Base-by-base conservation (phyloP, 2,888 invertebrate genomes). In the Nebria salina region DNA sequence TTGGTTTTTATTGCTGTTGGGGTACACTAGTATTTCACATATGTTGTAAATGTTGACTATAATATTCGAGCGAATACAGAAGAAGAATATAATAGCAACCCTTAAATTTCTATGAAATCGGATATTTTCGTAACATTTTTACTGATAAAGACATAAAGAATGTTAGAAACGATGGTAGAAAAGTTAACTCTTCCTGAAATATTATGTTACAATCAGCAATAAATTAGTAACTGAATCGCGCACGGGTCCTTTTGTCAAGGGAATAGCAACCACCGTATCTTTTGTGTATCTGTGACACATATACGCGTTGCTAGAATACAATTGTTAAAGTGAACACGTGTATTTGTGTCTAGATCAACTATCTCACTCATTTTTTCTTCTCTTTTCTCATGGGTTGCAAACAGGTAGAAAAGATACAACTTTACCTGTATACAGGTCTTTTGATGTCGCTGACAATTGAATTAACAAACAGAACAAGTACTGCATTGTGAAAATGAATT, bases 201-300 rank as follows among this genome's bases (percentile, higher is more conserved):
- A 73, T 73, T 41, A n/a, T n/a, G n/a, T 72, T 73, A 73, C 73
- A 73, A 73, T 73, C 73, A 73, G 73, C 73, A 73, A 73, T 73
- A 73, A 73, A 73, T 73, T 73, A 42, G 73, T 73, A 73, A 73
- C 42, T 15, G 26, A 41, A 73, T 41, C 11, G 41, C 73, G 11
- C 20, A 70, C 70, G 6, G 66, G 20, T 25, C 15, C 70, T 25
- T 34, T 70, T 70, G 70, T 15, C 70, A 20, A 70, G 70, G 25
- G 11, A 70, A 70, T 25, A 26, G 70, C 34, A 34, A 26, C 70
- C 34, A 70, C 26, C 15, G 25, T 54, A 54, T 13, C 11, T 11
- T 54, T 54, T 54, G 13, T 54, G 13, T 54, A 8, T 11, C 13
- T 54, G 68, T 25, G 20, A 68, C 20, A 25, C n/a, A 68, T 11